Evolutionary conservation across 2,797 vertebrate species (phyloP).

Genomic region (Scarus forsteni): DNA sequence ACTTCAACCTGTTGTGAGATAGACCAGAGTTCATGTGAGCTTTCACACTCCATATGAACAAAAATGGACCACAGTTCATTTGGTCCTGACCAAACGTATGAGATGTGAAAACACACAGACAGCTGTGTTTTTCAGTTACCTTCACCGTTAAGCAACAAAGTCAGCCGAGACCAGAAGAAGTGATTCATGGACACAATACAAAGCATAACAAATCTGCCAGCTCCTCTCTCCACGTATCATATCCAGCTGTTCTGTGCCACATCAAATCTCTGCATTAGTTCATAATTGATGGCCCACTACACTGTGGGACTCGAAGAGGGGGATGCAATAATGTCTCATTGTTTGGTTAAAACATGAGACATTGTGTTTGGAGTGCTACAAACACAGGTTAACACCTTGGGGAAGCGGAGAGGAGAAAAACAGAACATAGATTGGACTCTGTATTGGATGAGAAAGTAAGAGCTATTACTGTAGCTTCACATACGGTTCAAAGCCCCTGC

Average conservation of each 20-base stretch:
- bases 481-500: constrained; percentile 37
- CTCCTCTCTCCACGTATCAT: constrained; percentile 18
- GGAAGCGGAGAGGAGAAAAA: not conserved
- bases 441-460: constrained; percentile 36
- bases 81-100: no score
- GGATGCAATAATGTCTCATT: constrained; percentile 23
- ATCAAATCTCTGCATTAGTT: constrained; percentile 52
- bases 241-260: constrained; percentile 46
- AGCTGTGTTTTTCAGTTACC: constrained; percentile 24
- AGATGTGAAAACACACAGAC: not conserved
- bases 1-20: no score
- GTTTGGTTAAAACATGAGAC: constrained; percentile 42
- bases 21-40: no score
- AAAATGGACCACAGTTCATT: no score
- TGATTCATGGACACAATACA: constrained; percentile 26
- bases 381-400: constrained; percentile 8
- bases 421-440: constrained; percentile 29
- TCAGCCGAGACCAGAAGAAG: not conserved
- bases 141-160: constrained; percentile 12
- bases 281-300: constrained; percentile 63
- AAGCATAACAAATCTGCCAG: constrained; percentile 46
- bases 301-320: constrained; percentile 31
- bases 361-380: constrained; percentile 27
- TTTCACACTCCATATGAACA: no score
- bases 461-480: constrained; percentile 34